Base-by-base conservation (phyloP, 2,113 vertebrate genomes). In the Talpa occidentalis region DNA sequence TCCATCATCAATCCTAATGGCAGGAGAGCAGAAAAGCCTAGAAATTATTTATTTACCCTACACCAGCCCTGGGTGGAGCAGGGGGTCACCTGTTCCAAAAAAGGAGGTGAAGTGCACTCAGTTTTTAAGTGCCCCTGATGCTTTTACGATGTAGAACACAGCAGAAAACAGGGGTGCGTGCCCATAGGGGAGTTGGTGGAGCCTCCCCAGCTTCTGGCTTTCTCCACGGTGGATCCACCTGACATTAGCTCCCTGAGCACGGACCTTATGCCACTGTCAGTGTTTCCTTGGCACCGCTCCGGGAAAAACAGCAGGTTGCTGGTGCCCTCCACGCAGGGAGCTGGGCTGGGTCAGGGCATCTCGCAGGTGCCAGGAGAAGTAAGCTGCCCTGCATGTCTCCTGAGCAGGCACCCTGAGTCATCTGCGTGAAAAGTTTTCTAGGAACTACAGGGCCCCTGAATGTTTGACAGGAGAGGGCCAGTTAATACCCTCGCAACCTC, bases 41-140 rank as follows among this genome's bases (percentile, higher is more conserved):
- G n/a, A n/a, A n/a, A n/a, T n/a, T n/a, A n/a, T n/a, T n/a, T n/a
- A n/a, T n/a, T n/a, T n/a, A n/a, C n/a, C n/a, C n/a, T n/a, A n/a
- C n/a, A n/a, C 22, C 73, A 62, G 0, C 11, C 10, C 0, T 3
- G 40, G 59, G 9, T 8, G n/a, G 19, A 5, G 6, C 4, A 0
- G 32, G 42, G 5, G 7, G 3, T 37, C 3, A 9, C 24, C 24
- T 35, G 6, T 54, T 67, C 52, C 30, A 37, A 14, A 21, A 22
- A n/a, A 21, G 28, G 9, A 64, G 42, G 22, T 0, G 19, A 64
- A 16, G 40, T 24, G 37, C 2, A 0, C 35, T 35, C 1, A 6
- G n/a, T 54, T 49, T 78, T 12, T 42, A 35, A 8, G 12, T 2
- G 44, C 66, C 16, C 10, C 32, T 0, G 3, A 22, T 16, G 1